Conservation (phyloP, 2,113 vertebrate species). For the Muntiacus muntjak region DNA sequence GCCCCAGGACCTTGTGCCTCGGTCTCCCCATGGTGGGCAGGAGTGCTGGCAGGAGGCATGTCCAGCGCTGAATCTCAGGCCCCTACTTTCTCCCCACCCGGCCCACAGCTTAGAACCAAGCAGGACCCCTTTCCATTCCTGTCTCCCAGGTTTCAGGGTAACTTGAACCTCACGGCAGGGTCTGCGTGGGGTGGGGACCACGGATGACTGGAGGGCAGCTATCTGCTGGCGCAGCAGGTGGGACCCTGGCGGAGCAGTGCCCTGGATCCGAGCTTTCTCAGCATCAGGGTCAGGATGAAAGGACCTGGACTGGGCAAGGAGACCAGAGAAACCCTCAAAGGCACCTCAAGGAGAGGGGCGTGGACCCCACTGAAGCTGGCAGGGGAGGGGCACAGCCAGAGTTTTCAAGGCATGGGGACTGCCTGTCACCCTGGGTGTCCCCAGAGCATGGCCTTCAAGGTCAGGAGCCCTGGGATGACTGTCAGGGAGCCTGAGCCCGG, state of each 20-base stretch:
- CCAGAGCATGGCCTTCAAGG: background rate
- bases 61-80: background rate
- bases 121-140: background rate
- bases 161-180: background rate
- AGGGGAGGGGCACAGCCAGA: background rate
- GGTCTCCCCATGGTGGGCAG: background rate
- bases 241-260: background rate
- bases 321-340: background rate
- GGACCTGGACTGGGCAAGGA: background rate
- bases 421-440: too few relatives aligned
- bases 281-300: background rate
- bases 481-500: background rate
- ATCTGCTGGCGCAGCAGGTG: background rate
- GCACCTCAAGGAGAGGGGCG: background rate
- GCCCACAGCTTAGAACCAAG: background rate
- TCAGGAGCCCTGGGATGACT: background rate
- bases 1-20: background rate
- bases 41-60: accelerated
- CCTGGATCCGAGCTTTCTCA: background rate
- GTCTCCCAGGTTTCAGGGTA: background rate
- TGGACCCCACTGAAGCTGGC: background rate
- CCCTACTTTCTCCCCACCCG: background rate
- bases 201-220: background rate
- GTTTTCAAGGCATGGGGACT: background rate
- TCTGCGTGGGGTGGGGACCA: background rate